These are phyloP conservation scores for Cnemophilus loriae DNA, from an alignment of 2,113 vertebrate species.

Conservation along the genomic window DNA sequence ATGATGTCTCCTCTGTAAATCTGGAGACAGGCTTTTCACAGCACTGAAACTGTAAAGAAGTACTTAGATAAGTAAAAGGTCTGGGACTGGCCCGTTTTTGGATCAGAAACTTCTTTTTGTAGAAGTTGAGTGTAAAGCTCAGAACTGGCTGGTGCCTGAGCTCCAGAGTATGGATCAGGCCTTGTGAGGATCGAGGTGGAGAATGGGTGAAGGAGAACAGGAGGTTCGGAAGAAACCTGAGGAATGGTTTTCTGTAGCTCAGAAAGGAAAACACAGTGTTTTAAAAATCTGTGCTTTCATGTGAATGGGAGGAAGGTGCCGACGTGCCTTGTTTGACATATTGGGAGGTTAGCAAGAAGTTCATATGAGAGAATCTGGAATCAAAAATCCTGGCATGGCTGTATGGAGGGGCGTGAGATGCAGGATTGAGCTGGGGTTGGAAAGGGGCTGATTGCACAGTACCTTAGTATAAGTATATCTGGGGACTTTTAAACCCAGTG, in stretches of 20 bases:
- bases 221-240: neutral
- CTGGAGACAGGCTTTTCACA: neutral
- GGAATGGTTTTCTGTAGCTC: neutral
- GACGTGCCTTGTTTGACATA: fast-evolving
- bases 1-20: neutral
- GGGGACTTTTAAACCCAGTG: neutral
- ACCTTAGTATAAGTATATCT: neutral
- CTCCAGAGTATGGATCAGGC: neutral
- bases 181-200: neutral
- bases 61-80: neutral
- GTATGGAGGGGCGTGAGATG: neutral
- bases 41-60: neutral
- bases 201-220: neutral
- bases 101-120: neutral
- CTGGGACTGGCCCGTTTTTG: neutral
- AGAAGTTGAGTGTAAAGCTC: neutral
- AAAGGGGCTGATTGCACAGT: neutral
- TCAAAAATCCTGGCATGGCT: neutral
- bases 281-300: neutral
- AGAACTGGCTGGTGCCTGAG: neutral
- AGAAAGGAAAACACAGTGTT: neutral
- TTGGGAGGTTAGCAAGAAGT: neutral
- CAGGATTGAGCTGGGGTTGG: neutral
- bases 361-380: neutral
- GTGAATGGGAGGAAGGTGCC: neutral